Evolutionary conservation across 2,888 invertebrate species (phyloP), one percentile per base, ranked within the genome.

Genomic region (Malthinus flaveolus): DNA sequence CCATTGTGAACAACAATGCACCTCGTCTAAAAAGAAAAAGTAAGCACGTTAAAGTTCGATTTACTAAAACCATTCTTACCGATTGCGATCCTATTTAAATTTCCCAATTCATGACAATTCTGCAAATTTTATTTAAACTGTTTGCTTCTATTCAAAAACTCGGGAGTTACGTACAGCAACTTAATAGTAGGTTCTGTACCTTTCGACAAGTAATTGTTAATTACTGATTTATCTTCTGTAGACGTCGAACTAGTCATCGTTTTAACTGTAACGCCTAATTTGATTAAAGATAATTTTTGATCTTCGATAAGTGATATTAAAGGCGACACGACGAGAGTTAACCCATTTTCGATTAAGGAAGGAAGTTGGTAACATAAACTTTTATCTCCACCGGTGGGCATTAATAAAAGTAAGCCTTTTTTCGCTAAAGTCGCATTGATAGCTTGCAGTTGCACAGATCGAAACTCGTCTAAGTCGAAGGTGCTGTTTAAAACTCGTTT

Each of bases 1-100:
- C 95, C 95, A 95, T 70, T 92, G 91, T 7, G 94, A 94, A 73
- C 93, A 94, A 71, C 96, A 96, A 75, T 97, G 96, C 0, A 95
- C 89, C 80, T 96, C 95, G 76, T 92, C 83, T 73, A 65, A 59
- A 68, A 62, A 44, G n/a, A n/a, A n/a, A n/a, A n/a, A n/a, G n/a
- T n/a, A n/a, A n/a, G n/a, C n/a, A n/a, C n/a, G n/a, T n/a, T n/a
- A n/a, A n/a, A n/a, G n/a, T n/a, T n/a, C 39, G 36, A 46, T 46
- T 32, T 52, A 31, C 42, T 37, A n/a, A n/a, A n/a, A n/a, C n/a
- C n/a, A n/a, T n/a, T n/a, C 36, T 68, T 69, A 79, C 85, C 94
- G 66, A 96, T 92, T 0, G 94, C 95, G 68, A 97, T 86, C 67
- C 92, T 80, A 65, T 89, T 84, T 49, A 95, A 80, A 63, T 85